Conservation (phyloP, 1,140 invertebrate species). For the Leptonema lineaticorne region DNA sequence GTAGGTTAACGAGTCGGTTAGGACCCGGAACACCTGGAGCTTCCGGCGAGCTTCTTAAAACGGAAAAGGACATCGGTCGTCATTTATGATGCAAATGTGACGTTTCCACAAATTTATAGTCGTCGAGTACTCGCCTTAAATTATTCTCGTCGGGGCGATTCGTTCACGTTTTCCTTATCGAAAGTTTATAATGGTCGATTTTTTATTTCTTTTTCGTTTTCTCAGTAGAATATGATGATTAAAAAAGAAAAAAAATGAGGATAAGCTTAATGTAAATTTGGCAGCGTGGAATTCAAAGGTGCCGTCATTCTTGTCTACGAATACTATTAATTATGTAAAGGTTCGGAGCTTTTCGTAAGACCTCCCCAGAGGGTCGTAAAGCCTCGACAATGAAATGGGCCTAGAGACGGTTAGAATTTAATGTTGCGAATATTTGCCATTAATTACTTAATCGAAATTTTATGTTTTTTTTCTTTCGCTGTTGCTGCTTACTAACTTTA, state of each 20-base stretch:
- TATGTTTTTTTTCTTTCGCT: too few relatives aligned
- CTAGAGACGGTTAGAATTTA: neutral
- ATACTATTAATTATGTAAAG: slow-evolving; percentile 33
- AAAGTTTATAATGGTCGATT: too few relatives aligned
- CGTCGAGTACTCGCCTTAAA: too few relatives aligned
- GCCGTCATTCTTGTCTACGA: slow-evolving; percentile 19
- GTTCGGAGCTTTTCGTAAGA: slow-evolving; percentile 11
- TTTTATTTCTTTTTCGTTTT: too few relatives aligned
- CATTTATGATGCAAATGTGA: slow-evolving; percentile 21
- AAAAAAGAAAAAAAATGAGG: neutral
- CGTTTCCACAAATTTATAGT: too few relatives aligned
- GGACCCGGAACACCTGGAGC: slow-evolving; percentile 10
- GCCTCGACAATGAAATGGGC: neutral
- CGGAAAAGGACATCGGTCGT: neutral
- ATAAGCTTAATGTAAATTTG: neutral
- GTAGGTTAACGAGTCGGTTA: slow-evolving; percentile 19
- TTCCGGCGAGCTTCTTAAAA: neutral
- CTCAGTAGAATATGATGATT: neutral
- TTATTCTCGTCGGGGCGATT: too few relatives aligned
- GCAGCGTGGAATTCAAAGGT: slow-evolving; percentile 22
- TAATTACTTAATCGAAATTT: neutral
- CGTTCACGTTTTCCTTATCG: too few relatives aligned
- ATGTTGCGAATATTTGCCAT: neutral
- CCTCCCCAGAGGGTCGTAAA: slow-evolving; percentile 6
- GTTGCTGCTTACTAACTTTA: too few relatives aligned